Percentiles rank a stretch among this genome's conserved stretches.
Evolutionary conservation across 2,888 invertebrate genomes (phyloP).

Genomic region (Ametastegia equiseti): DNA sequence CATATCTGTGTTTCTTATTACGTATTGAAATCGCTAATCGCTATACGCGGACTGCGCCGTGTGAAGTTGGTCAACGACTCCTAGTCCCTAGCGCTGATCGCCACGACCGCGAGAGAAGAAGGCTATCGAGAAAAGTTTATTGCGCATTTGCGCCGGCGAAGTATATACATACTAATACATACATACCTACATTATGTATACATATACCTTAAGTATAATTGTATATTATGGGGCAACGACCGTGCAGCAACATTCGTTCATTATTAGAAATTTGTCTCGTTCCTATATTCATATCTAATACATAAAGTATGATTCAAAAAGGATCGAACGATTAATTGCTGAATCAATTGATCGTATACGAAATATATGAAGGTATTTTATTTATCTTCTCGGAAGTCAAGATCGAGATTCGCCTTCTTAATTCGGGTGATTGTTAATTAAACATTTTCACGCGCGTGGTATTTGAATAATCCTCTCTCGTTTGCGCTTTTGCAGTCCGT

Average conservation of each 20-base stretch:
- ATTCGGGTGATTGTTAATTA: no score
- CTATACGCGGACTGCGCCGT: background rate
- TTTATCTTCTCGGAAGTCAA: no score
- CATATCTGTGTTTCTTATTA: slow-evolving; percentile 44
- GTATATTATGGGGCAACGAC: background rate
- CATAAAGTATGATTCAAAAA: no score
- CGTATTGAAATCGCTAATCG: background rate
- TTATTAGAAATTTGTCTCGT: background rate
- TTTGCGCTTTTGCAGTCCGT: no score
- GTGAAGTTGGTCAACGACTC: background rate
- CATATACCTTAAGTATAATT: background rate
- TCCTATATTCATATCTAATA: background rate
- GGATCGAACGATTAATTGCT: no score
- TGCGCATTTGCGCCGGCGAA: background rate
- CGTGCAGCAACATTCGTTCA: background rate
- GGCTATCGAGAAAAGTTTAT: background rate
- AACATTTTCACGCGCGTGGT: no score
- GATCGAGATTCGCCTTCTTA: no score
- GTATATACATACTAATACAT: no score
- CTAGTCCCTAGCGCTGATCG: background rate
- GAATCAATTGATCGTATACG: no score
- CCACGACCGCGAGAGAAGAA: background rate
- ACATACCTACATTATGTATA: no score
- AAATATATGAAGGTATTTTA: no score
- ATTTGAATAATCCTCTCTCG: no score